Base-by-base conservation (phyloP, 2,888 invertebrate genomes). In the Plebejus anna region DNA sequence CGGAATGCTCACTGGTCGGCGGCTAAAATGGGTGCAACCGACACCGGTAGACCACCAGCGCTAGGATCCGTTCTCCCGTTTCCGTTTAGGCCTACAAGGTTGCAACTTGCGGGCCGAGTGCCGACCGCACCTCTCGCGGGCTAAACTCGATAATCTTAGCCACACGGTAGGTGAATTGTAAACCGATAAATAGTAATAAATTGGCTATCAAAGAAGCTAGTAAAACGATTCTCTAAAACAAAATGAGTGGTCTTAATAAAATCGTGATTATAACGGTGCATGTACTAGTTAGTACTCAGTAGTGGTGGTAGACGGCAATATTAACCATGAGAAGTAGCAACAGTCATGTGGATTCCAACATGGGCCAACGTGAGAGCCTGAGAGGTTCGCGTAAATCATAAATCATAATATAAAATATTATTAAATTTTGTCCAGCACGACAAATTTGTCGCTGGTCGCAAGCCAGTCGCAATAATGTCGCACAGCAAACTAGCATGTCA, bases 1-100 rank as follows among this genome's bases (percentile, higher is more conserved):
- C 77, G 76, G 78, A 75, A 79, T 86, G 85, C 85, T 83, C 85
- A 86, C 87, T 87, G 83, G 83, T 78, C 47, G 42, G 47, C 13
- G 80, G 81, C 84, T 83, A 83, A 87, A 88, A 88, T 88, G 88
- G 83, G 83, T 82, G 82, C 82, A 84, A 81, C 81, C 81, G 83
- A 82, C 79, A 82, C 81, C 82, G 79, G 79, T 75, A 70, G 70
- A 77, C 71, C 32, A 75, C 76, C 61, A 76, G 22, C 57, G 38
- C 28, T 28, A 42, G 57, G 28, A 70, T 38, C 79, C 80, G 78
- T 72, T 79, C 78, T 77, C 22, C 22, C 22, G 22, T 22, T 22
- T 22, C 80, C 22, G 79, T 77, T 77, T 79, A 78, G 80, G 80
- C 80, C 80, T 81, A 79, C 80, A 79, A 78, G 79, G 79, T 78